These are phyloP conservation scores for Luperina nickerlii DNA, from an alignment of 2,888 invertebrate genomes.

Conservation along the genomic window DNA sequence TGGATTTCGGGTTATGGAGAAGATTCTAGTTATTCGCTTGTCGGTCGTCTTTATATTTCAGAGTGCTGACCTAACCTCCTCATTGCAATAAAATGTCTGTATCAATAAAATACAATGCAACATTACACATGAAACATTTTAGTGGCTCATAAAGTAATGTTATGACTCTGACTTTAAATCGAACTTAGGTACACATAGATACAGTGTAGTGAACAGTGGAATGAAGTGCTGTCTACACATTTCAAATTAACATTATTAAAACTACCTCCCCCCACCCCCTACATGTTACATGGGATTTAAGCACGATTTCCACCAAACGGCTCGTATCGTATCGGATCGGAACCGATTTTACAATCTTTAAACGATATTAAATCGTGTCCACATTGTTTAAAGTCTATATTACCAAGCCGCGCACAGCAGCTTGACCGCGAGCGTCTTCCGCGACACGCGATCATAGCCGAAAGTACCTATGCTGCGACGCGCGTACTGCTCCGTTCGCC, in stretches of 20 bases:
- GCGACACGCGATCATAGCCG: too few relatives aligned
- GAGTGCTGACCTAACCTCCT: neutral
- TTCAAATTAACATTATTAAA: neutral
- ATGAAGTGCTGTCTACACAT: slow-evolving; percentile 1
- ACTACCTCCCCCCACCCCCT: too few relatives aligned
- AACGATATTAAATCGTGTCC: too few relatives aligned
- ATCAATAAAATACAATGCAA: slow-evolving; percentile 52
- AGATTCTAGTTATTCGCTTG: neutral
- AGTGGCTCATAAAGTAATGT: slow-evolving; percentile 41
- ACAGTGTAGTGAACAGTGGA: slow-evolving; percentile 2
- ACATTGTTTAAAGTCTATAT: too few relatives aligned
- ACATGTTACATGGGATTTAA: too few relatives aligned
- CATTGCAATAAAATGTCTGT: slow-evolving; percentile 35
- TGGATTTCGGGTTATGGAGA: neutral
- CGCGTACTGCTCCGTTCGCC: too few relatives aligned
- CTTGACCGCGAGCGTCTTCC: too few relatives aligned
- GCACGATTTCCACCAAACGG: too few relatives aligned
- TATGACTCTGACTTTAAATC: slow-evolving; percentile 26
- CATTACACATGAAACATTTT: slow-evolving; percentile 44
- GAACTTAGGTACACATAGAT: neutral
- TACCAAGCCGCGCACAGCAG: too few relatives aligned
- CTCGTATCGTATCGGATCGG: too few relatives aligned
- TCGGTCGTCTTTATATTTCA: neutral
- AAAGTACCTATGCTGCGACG: too few relatives aligned
- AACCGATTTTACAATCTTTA: too few relatives aligned